Conservation (phyloP, 2,797 vertebrate genomes). For the Euphonia xanthogaster region DNA sequence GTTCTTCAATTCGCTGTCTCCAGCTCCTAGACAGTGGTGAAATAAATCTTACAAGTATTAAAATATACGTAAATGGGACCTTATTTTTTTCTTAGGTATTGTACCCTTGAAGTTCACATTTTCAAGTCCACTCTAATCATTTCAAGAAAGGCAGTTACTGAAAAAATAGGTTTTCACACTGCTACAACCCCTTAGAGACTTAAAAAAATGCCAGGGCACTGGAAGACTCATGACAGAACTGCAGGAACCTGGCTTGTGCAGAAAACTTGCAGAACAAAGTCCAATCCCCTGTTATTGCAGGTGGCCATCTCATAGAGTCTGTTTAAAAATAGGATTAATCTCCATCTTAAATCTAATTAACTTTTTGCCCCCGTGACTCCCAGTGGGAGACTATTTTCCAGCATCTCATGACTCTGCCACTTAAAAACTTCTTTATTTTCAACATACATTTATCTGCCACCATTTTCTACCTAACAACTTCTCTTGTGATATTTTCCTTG, state of each 20-base stretch:
- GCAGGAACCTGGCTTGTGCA: background rate
- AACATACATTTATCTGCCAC: background rate
- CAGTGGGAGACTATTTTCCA: background rate
- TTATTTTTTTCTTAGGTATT: background rate
- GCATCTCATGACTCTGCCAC: background rate
- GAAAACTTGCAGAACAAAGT: background rate
- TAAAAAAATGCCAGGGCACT: background rate
- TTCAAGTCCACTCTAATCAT: background rate
- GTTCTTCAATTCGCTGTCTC: background rate
- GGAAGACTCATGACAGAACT: background rate
- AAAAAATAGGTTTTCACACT: background rate
- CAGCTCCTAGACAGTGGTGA: background rate
- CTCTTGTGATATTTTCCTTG: background rate
- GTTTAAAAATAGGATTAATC: conserved; percentile 44
- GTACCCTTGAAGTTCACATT: background rate
- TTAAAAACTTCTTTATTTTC: background rate
- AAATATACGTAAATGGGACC: conserved; percentile 5
- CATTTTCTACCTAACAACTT: background rate
- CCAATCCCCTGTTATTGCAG: conserved; percentile 23
- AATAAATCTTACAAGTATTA: conserved; percentile 7
- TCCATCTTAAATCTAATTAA: conserved; percentile 58
- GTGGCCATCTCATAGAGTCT: background rate
- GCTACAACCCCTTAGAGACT: background rate
- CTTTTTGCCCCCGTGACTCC: background rate
- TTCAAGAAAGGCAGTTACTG: background rate